These are phyloP conservation scores for Drosophila ezoana DNA, from an alignment of 2,888 invertebrate species.

Conservation along the genomic window DNA sequence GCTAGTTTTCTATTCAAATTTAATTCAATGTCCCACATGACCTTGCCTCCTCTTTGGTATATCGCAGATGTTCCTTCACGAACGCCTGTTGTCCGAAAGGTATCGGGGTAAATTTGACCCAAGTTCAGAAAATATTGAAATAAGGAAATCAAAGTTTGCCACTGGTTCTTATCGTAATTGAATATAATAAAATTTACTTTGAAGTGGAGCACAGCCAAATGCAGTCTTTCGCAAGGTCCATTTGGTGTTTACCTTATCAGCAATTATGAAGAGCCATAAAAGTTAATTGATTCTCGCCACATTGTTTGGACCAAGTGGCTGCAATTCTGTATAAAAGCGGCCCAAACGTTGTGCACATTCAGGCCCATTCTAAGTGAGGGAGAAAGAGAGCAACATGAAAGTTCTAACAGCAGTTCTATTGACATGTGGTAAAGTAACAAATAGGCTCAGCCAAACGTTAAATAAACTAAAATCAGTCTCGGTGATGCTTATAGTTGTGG, in stretches of 20 bases:
- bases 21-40: not conserved
- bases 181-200: constrained; percentile 14
- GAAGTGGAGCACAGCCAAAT: constrained; percentile 8
- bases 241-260: constrained; percentile 33
- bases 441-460: constrained; percentile 15
- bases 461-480: constrained; percentile 56
- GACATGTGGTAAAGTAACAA: constrained; percentile 57
- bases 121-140: no score
- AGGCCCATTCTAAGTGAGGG: not conserved
- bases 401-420: constrained; percentile 50
- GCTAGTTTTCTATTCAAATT: not conserved
- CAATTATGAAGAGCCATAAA: constrained; percentile 23
- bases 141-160: not conserved
- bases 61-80: no score
- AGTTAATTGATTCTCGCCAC: constrained; percentile 55
- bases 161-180: constrained; percentile 5
- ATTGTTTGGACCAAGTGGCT: not conserved
- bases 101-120: no score
- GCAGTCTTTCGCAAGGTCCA: constrained; percentile 3
- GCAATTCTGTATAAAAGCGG: constrained; percentile 51
- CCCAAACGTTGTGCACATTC: not conserved
- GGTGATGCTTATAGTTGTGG: constrained; percentile 55
- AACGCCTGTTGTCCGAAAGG: no score
- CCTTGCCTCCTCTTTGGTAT: no score
- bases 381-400: constrained; percentile 57